A percentile compares a stretch with the other conserved stretches of the same genome.
Evolutionary conservation across 2,797 vertebrate genomes (phyloP).

Genomic region (Coracias cyanogaster): DNA sequence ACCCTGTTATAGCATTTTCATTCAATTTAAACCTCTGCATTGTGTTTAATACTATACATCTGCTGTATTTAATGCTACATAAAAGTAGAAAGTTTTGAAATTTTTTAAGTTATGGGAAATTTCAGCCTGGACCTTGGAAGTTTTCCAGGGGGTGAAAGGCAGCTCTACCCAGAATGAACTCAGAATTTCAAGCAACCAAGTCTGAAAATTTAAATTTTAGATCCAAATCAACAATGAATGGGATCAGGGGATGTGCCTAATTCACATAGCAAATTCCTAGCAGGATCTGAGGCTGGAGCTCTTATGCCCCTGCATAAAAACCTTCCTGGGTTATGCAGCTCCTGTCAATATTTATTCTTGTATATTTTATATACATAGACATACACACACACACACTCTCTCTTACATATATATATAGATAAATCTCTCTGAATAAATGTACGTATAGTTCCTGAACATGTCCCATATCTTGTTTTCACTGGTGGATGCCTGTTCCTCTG

Average conservation of each 20-base stretch:
- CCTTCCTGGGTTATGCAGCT: neutral
- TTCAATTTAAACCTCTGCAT: neutral
- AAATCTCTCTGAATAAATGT: slow-evolving; percentile 58
- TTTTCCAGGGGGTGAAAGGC: neutral
- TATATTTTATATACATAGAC: slow-evolving; percentile 51
- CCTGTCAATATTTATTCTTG: neutral
- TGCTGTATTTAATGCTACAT: neutral
- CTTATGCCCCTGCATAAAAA: neutral
- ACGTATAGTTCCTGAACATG: slow-evolving; percentile 48
- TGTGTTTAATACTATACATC: neutral
- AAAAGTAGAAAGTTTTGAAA: neutral
- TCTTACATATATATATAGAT: slow-evolving; percentile 26
- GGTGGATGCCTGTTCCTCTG: slow-evolving; percentile 55
- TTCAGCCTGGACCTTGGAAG: neutral
- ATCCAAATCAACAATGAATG: neutral
- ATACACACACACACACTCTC: slow-evolving; percentile 21
- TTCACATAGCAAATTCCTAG: neutral
- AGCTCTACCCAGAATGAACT: neutral
- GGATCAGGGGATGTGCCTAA: neutral
- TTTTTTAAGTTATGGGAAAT: neutral
- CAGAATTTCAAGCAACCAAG: neutral
- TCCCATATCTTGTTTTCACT: slow-evolving; percentile 16
- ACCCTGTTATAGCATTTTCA: neutral
- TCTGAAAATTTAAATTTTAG: neutral
- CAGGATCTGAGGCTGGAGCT: neutral